phyloP scores from a whole-genome alignment of 2,113 vertebrate species.

The Barnardius zonarius region DNA sequence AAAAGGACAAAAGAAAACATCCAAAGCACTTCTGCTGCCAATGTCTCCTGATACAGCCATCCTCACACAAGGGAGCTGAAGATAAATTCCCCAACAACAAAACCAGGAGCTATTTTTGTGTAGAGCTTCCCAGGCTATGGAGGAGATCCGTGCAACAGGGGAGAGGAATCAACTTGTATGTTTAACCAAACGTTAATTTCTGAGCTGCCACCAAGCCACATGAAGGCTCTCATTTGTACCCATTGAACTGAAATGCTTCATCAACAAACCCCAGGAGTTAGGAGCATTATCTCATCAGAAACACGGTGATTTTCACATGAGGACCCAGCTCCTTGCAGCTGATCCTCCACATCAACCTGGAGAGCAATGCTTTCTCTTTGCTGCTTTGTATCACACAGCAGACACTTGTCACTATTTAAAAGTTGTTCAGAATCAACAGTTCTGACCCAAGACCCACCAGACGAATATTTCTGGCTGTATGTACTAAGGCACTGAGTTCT shows the following conservation, averaged over 20 bases:
- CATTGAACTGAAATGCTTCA: background rate
- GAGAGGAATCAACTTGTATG: background rate
- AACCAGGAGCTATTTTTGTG: background rate
- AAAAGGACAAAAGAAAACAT: background rate
- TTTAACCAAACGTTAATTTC: background rate
- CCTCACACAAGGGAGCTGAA: background rate
- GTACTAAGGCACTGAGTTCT: background rate
- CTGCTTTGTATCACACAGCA: background rate
- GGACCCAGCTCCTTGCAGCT: background rate
- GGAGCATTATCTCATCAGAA: background rate
- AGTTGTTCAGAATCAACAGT: background rate
- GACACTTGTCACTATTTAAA: fast-evolving
- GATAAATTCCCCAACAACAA: background rate
- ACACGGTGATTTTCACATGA: fast-evolving
- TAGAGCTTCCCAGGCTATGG: background rate
- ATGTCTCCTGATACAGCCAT: fast-evolving
- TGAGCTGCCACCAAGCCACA: background rate
- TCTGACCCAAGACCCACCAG: background rate
- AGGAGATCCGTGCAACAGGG: background rate
- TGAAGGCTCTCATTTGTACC: fast-evolving
- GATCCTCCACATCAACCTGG: background rate
- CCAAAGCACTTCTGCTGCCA: background rate
- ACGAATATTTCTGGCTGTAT: background rate
- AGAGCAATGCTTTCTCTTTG: background rate
- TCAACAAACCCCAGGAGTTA: background rate